Conservation (phyloP, 1,140 invertebrate genomes). For the Dinoponera quadriceps region DNA sequence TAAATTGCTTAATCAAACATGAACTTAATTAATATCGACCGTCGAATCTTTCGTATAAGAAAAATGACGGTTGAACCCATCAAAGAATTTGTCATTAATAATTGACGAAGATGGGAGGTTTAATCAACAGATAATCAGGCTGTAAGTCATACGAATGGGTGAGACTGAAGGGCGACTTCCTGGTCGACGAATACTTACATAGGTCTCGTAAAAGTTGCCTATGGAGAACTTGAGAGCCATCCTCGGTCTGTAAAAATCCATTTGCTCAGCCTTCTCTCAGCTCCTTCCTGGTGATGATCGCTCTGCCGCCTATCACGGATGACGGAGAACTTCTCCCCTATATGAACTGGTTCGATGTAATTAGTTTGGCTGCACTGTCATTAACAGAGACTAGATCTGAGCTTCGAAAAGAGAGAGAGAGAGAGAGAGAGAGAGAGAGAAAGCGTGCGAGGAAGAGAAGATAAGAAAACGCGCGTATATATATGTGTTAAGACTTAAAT, state of each 20-base stretch:
- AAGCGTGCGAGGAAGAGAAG: conserved; percentile 64
- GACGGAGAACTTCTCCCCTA: conserved; percentile 50
- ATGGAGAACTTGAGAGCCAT: conserved; percentile 83
- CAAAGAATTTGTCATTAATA: not conserved
- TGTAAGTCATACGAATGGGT: not conserved
- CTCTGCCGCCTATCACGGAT: conserved; percentile 48
- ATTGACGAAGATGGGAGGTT: not conserved
- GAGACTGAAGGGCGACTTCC: not conserved
- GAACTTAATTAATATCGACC: not conserved
- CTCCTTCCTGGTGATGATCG: conserved; percentile 3
- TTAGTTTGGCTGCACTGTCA: conserved; percentile 78
- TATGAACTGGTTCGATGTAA: conserved; percentile 73
- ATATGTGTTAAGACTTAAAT: conserved; percentile 82
- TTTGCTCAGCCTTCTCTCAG: conserved; percentile 10
- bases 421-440: conserved; percentile 71
- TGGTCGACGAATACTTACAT: conserved; percentile 77
- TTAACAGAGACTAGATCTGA: conserved; percentile 77
- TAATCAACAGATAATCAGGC: not conserved
- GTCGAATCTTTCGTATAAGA: not conserved
- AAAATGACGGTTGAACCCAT: not conserved
- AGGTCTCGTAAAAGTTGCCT: conserved; percentile 82
- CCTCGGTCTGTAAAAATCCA: conserved; percentile 32
- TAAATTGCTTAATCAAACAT: not conserved
- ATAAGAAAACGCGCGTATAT: conserved; percentile 64
- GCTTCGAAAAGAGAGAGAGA: conserved; percentile 63